Base-by-base conservation (phyloP, 2,113 vertebrate genomes). In the Barnardius zonarius region DNA sequence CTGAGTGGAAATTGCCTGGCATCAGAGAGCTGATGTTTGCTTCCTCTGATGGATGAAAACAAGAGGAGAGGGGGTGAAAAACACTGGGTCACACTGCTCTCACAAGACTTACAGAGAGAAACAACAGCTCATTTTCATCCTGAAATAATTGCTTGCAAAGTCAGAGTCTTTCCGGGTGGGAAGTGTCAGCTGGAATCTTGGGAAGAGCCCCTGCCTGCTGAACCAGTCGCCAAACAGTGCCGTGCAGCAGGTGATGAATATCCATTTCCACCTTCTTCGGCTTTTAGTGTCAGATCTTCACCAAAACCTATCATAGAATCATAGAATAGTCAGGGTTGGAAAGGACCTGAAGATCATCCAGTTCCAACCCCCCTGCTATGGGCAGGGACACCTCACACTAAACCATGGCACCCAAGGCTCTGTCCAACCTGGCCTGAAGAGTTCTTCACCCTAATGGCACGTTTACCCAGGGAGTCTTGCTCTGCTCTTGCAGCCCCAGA, bases 1-100 rank as follows among this genome's bases (percentile, higher is more conserved):
- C 83, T 59, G 88, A 96, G 95, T 75, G 39, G 88, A 94, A 82
- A 52, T 62, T 72, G 35, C 75, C 66, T 91, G 80, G 52, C 77
- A 52, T 78, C 73, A 19, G 55, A 51, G 39, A 70, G 62, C 25
- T 88, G 83, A 51, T 81, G 59, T 92, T 91, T 10, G 10, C 73
- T 94, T 90, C 92, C 86, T 86, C 11, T 72, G 69, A 49, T 0
- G 2, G 73, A 57, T 30, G 55, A 88, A 92, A 96, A 54, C 52
- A 79, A 44, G 61, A 86, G 85, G 24, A 73, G 44, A 72, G n/a
- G 69, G 77, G 62, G 49, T 90, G 86, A 86, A 88, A 81, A 93
- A 46, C 69, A 48, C 31, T 1, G 1, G 76, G 73, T 96, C 80
- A 78, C 13, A 2, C 64, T 87, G 69, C 62, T 76, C 77, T 86